A percentile compares a stretch with the other conserved stretches of the same genome.
phyloP scores from a whole-genome alignment of 2,797 vertebrate species.

The Coregonus ussuriensis region DNA sequence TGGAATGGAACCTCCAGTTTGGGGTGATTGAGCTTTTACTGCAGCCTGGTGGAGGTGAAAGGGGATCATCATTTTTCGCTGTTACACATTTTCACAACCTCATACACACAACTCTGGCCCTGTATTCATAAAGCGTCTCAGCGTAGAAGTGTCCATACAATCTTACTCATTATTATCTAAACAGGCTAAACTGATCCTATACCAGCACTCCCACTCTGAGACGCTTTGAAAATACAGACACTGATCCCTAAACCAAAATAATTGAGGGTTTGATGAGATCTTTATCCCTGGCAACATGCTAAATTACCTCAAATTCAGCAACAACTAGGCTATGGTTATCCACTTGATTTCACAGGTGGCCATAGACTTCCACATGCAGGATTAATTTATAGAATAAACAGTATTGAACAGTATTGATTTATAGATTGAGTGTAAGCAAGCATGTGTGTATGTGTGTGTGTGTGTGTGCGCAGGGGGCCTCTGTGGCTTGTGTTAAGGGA shows the following conservation, averaged over 20 bases:
- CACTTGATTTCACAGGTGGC: neutral
- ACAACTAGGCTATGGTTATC: neutral
- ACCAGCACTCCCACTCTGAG: neutral
- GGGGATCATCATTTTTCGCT: neutral
- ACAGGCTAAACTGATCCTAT: neutral
- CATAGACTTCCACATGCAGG: constrained; percentile 23
- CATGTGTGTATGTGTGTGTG: constrained; percentile 22
- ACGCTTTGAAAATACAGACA: no score
- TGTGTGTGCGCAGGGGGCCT: constrained; percentile 33
- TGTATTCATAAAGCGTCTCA: no score
- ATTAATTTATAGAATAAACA: constrained; percentile 71
- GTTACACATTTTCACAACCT: no score
- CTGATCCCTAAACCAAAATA: neutral
- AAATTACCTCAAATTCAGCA: neutral
- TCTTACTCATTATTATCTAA: neutral
- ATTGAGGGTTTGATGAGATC: neutral
- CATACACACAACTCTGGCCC: no score
- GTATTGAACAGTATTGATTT: constrained; percentile 71
- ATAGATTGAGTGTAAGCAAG: constrained; percentile 46
- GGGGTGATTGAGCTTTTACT: neutral
- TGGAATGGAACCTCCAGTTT: neutral
- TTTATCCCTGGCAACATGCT: neutral
- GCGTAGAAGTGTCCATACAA: neutral
- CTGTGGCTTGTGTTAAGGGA: constrained; percentile 68
- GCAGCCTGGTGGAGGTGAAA: constrained; percentile 4